Evolutionary conservation across 2,113 vertebrate species (phyloP).

Genomic region (Mus pahari): DNA sequence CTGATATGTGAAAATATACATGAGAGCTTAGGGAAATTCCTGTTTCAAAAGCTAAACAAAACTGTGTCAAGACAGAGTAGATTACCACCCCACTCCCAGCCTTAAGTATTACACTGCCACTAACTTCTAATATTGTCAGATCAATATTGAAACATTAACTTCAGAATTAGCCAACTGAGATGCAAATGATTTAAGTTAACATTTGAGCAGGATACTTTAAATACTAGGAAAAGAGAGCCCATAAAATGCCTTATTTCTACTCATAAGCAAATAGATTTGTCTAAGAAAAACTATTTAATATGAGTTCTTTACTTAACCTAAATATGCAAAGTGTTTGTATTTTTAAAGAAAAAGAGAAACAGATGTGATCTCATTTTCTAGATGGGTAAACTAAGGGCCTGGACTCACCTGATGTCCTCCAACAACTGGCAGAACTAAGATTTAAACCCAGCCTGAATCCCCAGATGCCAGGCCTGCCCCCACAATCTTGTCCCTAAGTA

Average conservation of each 20-base stretch:
- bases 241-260: slow-evolving; percentile 22
- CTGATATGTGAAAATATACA: slow-evolving; percentile 32
- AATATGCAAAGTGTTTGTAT: slow-evolving; percentile 30
- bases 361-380: not conserved
- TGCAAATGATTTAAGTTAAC: slow-evolving; percentile 34
- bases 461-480: not conserved
- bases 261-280: not conserved
- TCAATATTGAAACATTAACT: not conserved
- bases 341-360: slow-evolving; percentile 41
- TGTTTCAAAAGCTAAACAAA: slow-evolving; percentile 8
- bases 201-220: slow-evolving; percentile 23
- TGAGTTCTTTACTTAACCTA: not conserved
- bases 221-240: slow-evolving; percentile 18
- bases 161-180: slow-evolving; percentile 21
- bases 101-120: not conserved
- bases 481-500: not conserved
- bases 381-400: not conserved
- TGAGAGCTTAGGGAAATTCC: not conserved
- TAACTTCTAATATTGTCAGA: slow-evolving; percentile 26
- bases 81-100: not conserved
- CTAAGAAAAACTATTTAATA: not conserved
- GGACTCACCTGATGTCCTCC: not conserved
- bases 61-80: not conserved
- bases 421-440: not conserved
- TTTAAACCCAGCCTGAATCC: not conserved